Conservation (phyloP, 2,113 vertebrate genomes). For the Gadus macrocephalus region DNA sequence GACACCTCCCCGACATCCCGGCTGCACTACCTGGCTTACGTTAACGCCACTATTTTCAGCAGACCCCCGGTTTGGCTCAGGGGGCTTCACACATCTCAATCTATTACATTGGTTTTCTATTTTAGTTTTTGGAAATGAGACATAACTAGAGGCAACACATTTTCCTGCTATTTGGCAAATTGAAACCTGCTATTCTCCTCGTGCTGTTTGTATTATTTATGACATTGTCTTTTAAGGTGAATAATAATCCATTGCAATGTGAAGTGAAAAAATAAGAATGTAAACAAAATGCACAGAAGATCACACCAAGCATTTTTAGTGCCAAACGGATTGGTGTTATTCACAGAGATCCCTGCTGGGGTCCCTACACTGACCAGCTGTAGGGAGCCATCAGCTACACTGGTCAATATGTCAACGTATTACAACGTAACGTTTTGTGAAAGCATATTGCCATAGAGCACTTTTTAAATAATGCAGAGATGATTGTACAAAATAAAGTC, state of each 20-base stretch:
- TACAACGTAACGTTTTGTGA: neutral
- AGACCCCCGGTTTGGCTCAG: slow-evolving; percentile 37
- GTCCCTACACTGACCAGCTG: slow-evolving; percentile 1
- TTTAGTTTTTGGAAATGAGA: neutral
- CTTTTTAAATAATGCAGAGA: slow-evolving; percentile 58
- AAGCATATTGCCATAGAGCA: slow-evolving; percentile 54
- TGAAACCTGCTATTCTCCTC: slow-evolving; percentile 41
- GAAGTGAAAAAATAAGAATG: slow-evolving; percentile 20
- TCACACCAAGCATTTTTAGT: slow-evolving; percentile 43
- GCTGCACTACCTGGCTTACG: slow-evolving; percentile 61
- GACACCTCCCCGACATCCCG: slow-evolving; percentile 44
- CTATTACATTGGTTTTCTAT: slow-evolving; percentile 18
- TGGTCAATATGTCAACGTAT: too few species aligned
- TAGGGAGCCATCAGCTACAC: too few species aligned
- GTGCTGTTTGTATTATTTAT: slow-evolving; percentile 48
- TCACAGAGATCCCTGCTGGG: slow-evolving; percentile 32
- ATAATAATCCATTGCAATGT: slow-evolving; percentile 39
- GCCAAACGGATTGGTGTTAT: slow-evolving; percentile 57
- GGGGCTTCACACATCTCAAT: slow-evolving; percentile 26
- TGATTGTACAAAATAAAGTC: slow-evolving; percentile 64
- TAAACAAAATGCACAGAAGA: slow-evolving; percentile 13
- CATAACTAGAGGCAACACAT: slow-evolving; percentile 15
- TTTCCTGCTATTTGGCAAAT: slow-evolving; percentile 22
- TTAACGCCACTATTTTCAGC: slow-evolving; percentile 52
- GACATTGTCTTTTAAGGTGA: slow-evolving; percentile 41